phyloP scores from a whole-genome alignment of 2,113 vertebrate species.

The Grallaria varia region DNA sequence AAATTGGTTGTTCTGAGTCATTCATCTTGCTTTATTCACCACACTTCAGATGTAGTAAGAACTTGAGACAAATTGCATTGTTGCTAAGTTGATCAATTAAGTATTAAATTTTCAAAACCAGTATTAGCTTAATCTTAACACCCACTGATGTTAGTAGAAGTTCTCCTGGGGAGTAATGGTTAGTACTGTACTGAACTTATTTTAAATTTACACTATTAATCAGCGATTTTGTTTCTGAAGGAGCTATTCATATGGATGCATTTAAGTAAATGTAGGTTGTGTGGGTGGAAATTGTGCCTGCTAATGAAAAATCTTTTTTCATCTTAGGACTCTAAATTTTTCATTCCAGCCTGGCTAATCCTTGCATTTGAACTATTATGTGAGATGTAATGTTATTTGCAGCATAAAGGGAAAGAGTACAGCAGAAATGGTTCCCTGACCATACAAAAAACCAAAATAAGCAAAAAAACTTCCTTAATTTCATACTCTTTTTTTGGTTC shows the following conservation, averaged over 20 bases:
- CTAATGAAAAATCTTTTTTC: not conserved
- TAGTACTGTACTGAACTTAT: not conserved
- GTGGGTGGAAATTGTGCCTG: not conserved
- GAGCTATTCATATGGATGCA: not conserved
- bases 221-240: not conserved
- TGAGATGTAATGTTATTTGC: not conserved
- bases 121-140: not conserved
- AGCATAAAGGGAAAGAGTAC: not conserved
- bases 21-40: not conserved
- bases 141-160: not conserved
- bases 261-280: not conserved
- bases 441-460: not conserved
- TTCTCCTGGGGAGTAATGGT: not conserved
- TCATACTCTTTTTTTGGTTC: not conserved
- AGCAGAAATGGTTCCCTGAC: not conserved
- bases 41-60: not conserved
- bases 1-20: not conserved
- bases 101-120: not conserved
- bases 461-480: not conserved
- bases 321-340: not conserved
- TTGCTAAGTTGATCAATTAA: not conserved
- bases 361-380: rapidly evolving
- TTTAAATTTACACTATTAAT: not conserved
- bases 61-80: not conserved
- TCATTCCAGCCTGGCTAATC: not conserved